A percentile compares a stretch with the other conserved stretches of the same genome.
These are phyloP conservation scores for Macrocentrus cingulum DNA, from an alignment of 1,140 invertebrate species.

Conservation along the genomic window DNA sequence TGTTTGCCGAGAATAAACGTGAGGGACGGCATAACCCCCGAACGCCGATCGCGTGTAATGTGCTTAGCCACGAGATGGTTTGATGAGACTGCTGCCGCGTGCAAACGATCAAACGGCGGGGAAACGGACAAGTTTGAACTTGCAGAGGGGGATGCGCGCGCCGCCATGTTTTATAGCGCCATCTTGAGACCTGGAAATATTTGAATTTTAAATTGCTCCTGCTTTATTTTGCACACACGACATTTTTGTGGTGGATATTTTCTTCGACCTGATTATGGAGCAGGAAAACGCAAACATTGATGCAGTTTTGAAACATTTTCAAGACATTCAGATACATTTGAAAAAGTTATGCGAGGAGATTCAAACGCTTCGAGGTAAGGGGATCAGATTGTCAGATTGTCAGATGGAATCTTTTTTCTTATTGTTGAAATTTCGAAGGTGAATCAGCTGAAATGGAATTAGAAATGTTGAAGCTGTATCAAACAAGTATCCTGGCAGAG, in stretches of 20 bases:
- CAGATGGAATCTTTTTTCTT: no score
- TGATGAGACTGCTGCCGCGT: no score
- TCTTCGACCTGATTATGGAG: not conserved
- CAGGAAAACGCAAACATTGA: not conserved
- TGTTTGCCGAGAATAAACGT: no score
- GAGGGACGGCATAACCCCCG: no score
- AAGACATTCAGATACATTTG: not conserved
- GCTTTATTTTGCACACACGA: not conserved
- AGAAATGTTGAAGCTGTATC: not conserved
- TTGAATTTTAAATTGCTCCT: not conserved
- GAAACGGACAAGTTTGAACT: no score
- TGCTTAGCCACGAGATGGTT: no score
- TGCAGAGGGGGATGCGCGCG: no score
- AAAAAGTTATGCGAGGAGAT: not conserved
- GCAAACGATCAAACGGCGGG: no score
- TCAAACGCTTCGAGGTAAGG: not conserved
- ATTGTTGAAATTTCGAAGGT: not conserved
- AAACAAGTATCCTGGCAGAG: not conserved
- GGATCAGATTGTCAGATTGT: no score
- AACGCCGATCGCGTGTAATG: no score
- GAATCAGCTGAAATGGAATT: not conserved
- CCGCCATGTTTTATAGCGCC: no score
- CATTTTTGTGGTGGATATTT: not conserved
- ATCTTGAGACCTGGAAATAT: no score
- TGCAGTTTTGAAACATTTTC: not conserved